phyloP scores from a whole-genome alignment of 2,888 invertebrate genomes.

The Epiblema foenella region DNA sequence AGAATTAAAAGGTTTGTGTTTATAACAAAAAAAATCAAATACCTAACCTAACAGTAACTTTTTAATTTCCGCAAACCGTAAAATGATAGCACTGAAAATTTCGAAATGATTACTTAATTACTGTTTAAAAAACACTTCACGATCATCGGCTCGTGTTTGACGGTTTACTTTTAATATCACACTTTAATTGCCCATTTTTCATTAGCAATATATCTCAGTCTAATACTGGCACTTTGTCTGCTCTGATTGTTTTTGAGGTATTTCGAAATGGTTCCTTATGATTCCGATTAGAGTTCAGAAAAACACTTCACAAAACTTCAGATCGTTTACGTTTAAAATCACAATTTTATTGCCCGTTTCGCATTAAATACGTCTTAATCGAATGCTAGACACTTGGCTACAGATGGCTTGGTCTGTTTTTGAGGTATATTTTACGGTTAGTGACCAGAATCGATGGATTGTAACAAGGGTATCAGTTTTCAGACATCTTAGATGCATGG shows the following conservation, averaged over 20 bases:
- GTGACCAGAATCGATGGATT: constrained; percentile 73
- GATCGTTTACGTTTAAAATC: constrained; percentile 47
- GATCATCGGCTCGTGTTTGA: not conserved
- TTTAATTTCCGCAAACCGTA: too few relatives aligned
- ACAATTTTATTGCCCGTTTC: constrained; percentile 56
- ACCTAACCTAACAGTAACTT: too few relatives aligned
- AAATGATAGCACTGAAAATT: too few relatives aligned
- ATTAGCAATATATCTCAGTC: not conserved
- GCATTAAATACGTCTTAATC: constrained; percentile 64
- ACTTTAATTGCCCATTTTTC: not conserved
- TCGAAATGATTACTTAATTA: not conserved
- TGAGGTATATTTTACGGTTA: constrained; percentile 82
- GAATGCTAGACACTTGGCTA: constrained; percentile 61
- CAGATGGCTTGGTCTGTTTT: constrained; percentile 75
- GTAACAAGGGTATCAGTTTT: constrained; percentile 79
- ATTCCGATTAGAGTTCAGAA: too few relatives aligned
- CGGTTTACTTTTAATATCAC: not conserved
- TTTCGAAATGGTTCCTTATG: not conserved
- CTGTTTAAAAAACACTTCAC: not conserved
- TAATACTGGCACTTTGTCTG: too few relatives aligned
- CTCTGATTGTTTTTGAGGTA: constrained; percentile 60
- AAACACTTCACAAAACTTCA: constrained; percentile 29
- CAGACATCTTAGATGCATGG: constrained; percentile 65
- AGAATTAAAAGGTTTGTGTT: too few relatives aligned
- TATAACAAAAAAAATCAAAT: too few relatives aligned